Conservation (phyloP, 2,113 vertebrate species). For the Thalassoma bifasciatum region DNA sequence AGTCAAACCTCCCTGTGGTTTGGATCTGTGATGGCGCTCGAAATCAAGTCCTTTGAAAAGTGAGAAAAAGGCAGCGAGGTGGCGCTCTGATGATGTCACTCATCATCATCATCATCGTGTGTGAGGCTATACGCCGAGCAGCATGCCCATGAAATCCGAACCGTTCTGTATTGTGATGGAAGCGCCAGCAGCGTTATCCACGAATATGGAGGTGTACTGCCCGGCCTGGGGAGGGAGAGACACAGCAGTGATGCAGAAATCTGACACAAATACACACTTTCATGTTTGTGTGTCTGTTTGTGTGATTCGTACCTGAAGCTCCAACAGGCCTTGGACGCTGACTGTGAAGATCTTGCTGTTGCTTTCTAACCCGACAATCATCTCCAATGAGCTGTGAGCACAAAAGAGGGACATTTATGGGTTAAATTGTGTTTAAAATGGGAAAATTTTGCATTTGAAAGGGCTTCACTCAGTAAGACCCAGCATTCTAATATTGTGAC, state of each 20-base stretch:
- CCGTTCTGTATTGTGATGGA: conserved; percentile 90
- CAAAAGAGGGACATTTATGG: background rate
- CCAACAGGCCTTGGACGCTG: conserved; percentile 90
- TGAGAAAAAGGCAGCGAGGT: conserved; percentile 23
- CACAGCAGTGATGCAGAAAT: background rate
- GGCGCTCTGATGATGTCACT: conserved; percentile 8
- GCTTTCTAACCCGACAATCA: conserved; percentile 92
- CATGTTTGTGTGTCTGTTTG: background rate
- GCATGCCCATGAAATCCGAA: conserved; percentile 93
- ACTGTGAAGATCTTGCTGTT: conserved; percentile 93
- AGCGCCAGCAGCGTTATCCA: conserved; percentile 91
- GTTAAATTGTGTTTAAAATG: too few species aligned
- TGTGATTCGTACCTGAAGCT: conserved; percentile 90
- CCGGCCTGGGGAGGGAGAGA: conserved; percentile 82
- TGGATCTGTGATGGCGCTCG: conserved; percentile 46
- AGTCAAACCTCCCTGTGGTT: conserved; percentile 51
- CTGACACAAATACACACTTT: background rate
- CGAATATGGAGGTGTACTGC: conserved; percentile 94
- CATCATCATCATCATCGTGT: background rate
- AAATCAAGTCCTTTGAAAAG: conserved; percentile 55
- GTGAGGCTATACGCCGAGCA: conserved; percentile 86
- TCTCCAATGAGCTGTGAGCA: conserved; percentile 89
- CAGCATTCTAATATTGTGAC: too few species aligned
- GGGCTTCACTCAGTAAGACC: too few species aligned
- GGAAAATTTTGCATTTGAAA: too few species aligned